These are phyloP conservation scores for Ia io DNA, from an alignment of 2,113 vertebrate genomes.

Conservation along the genomic window DNA sequence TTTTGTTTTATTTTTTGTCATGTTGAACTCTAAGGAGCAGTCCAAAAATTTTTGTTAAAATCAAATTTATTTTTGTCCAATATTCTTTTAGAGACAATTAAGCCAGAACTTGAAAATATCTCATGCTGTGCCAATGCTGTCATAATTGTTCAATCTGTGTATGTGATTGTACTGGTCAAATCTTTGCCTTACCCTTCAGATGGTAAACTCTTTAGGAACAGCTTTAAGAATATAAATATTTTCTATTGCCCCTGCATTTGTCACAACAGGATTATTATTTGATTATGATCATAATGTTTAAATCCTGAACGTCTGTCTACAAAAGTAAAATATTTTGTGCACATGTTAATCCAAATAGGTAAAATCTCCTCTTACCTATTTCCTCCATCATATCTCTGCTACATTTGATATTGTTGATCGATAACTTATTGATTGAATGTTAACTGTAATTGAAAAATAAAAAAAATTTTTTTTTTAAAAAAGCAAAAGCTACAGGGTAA, in stretches of 20 bases:
- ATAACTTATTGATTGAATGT: background rate
- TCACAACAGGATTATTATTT: background rate
- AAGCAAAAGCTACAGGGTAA: background rate
- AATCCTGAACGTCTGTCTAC: background rate
- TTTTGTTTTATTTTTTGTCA: background rate
- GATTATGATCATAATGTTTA: background rate
- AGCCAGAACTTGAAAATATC: background rate
- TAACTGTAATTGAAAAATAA: background rate
- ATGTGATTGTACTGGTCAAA: background rate
- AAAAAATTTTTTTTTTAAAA: background rate
- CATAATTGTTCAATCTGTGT: background rate
- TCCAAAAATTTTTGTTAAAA: background rate
- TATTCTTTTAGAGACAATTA: background rate
- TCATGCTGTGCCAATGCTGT: background rate
- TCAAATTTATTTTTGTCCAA: conserved; percentile 26
- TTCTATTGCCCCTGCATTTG: background rate
- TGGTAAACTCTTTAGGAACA: background rate
- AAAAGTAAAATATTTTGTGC: conserved; percentile 4
- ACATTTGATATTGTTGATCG: background rate
- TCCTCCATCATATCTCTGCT: background rate
- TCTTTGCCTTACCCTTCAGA: background rate
- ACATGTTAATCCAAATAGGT: background rate
- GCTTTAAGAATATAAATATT: background rate
- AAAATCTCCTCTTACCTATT: background rate
- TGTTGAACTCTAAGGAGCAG: background rate